Evolutionary conservation across 2,797 vertebrate genomes (phyloP), one percentile per base, ranked within the genome.

Genomic region (Muraenolepis orangiensis): DNA sequence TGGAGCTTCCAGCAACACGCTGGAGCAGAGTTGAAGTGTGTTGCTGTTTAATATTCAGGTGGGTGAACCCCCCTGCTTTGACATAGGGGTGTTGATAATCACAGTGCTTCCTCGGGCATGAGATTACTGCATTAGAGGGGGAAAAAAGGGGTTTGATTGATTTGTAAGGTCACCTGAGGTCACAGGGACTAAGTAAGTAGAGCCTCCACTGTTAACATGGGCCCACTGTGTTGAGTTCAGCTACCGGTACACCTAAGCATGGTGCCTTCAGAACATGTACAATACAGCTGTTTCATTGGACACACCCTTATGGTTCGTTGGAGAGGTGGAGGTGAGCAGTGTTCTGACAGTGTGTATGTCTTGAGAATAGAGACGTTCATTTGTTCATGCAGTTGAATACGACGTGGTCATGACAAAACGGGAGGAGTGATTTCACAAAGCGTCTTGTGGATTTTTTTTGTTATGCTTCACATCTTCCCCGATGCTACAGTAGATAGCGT

Each of bases 21-120:
- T n/a, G n/a, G n/a, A 51, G 20, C 42, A 51, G 42, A 51, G 42
- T 51, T 18, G 16, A 51, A 51, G 42, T 51, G 42, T 51, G 42
- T 51, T 51, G 42, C 74, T 23, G 36, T 73, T 85, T 80, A 75
- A 72, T 69, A 77, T 80, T 85, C 76, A 80, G 75, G 79, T 72
- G 69, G 73, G 67, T 76, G 73, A n/a, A 78, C 74, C 77, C 76
- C 77, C 34, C 66, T 51, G 42, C 16, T 51, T 67, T 73, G 78
- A 82, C 74, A 81, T 74, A 74, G 26, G 66, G 73, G 38, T 79
- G 82, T 78, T 77, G 74, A 79, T 84, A 75, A 85, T 73, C 77
- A 68, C 77, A 75, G 78, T 66, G 74, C 68, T 87, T 87, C 78
- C 79, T 88, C 79, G 72, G 71, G 79, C 82, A 75, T 77, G 71